A percentile compares a stretch with the other conserved stretches of the same genome.
phyloP scores from a whole-genome alignment of 2,888 invertebrate species.

The Mimachlamys varia region DNA sequence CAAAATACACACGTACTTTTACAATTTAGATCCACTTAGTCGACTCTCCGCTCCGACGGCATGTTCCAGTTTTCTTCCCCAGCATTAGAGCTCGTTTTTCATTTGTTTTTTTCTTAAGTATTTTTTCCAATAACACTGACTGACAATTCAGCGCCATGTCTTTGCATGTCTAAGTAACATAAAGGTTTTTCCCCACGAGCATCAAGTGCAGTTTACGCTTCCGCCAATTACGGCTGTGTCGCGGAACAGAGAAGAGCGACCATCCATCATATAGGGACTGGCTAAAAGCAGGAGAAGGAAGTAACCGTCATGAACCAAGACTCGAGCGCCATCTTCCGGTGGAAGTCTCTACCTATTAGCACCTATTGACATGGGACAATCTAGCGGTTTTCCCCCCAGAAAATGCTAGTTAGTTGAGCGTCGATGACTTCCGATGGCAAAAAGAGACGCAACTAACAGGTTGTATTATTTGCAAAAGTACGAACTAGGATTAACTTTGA shows the following conservation, averaged over 20 bases:
- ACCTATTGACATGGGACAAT: slow-evolving; percentile 1
- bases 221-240: neutral
- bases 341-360: neutral
- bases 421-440: neutral
- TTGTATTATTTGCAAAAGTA: neutral
- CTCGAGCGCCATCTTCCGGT: neutral
- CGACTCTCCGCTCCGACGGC: neutral
- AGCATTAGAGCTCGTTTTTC: neutral
- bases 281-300: neutral
- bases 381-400: neutral
- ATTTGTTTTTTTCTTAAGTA: neutral
- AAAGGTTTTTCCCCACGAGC: neutral
- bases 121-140: neutral
- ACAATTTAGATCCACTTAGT: neutral
- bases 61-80: neutral
- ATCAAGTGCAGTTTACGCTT: neutral
- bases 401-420: neutral
- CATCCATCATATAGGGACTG: neutral
- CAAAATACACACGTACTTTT: neutral
- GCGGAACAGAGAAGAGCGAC: neutral
- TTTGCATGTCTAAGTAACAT: slow-evolving; percentile 6
- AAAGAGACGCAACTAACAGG: neutral
- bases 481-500: neutral
- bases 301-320: neutral
- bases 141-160: neutral